Evolutionary conservation across 2,113 vertebrate genomes (phyloP).

Genomic region (Poeciliopsis retropinna): DNA sequence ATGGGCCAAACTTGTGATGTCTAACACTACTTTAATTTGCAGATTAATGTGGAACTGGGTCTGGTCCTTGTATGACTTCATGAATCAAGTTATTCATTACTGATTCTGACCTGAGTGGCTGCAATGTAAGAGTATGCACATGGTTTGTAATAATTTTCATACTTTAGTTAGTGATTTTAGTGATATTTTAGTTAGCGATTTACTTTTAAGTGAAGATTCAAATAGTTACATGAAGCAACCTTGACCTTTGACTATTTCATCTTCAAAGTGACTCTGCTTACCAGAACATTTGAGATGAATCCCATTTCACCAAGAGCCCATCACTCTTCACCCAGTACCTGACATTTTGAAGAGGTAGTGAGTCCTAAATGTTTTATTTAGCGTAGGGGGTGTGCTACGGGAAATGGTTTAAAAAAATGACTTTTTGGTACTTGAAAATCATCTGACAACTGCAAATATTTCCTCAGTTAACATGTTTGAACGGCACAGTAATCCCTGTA

Average conservation of each 20-base stretch:
- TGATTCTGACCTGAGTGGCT: background rate
- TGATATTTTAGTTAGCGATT: slow-evolving; percentile 8
- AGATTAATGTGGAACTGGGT: slow-evolving; percentile 37
- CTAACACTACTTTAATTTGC: slow-evolving; percentile 37
- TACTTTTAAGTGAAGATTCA: background rate
- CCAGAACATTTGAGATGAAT: background rate
- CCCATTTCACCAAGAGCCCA: background rate
- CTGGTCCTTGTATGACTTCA: slow-evolving; percentile 17
- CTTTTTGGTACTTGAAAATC: background rate
- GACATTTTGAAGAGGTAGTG: too few species aligned
- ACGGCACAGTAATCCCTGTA: background rate
- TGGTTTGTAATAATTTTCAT: slow-evolving; percentile 29
- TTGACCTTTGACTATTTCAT: background rate
- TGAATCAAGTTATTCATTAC: slow-evolving; percentile 57
- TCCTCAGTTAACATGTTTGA: background rate
- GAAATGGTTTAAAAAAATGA: too few species aligned
- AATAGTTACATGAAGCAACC: background rate
- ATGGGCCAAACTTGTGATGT: slow-evolving; percentile 39
- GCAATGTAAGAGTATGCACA: slow-evolving; percentile 1
- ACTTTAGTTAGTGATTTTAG: slow-evolving; percentile 8
- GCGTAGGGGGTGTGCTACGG: too few species aligned
- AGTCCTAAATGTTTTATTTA: too few species aligned
- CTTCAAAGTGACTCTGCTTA: background rate
- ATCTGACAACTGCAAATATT: background rate
- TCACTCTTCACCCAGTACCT: too few species aligned